A percentile compares a stretch with the other conserved stretches of the same genome.
These are phyloP conservation scores for Laterallus jamaicensis DNA, from an alignment of 2,113 vertebrate genomes.

Conservation along the genomic window DNA sequence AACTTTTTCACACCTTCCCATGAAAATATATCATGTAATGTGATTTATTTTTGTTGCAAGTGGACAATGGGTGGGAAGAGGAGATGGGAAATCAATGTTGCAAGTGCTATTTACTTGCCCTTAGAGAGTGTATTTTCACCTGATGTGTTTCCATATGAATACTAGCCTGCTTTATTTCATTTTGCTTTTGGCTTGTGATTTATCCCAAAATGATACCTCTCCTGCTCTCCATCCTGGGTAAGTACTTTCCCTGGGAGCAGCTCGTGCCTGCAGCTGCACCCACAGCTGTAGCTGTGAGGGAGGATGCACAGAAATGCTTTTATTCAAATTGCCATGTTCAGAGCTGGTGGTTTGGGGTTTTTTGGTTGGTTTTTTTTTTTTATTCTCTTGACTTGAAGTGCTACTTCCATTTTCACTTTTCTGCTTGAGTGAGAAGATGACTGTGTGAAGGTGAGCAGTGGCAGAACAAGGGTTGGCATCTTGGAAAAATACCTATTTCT, in stretches of 20 bases:
- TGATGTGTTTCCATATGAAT: not conserved
- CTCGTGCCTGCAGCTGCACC: not conserved
- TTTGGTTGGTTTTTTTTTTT: not conserved
- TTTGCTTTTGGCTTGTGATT: not conserved
- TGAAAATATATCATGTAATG: not conserved
- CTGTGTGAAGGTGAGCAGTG: not conserved
- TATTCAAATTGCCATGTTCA: not conserved
- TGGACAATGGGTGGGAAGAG: not conserved
- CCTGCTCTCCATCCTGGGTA: not conserved
- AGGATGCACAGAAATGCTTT: slow-evolving; percentile 22
- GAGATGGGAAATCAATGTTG: not conserved
- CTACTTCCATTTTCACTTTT: slow-evolving; percentile 62
- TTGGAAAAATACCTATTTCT: not conserved
- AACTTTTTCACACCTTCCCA: not conserved
- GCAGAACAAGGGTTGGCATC: not conserved
- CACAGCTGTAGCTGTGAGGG: not conserved
- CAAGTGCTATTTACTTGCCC: not conserved
- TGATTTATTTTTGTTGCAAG: not conserved
- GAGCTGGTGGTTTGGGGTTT: not conserved
- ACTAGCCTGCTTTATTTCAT: not conserved
- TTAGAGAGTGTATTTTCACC: not conserved
- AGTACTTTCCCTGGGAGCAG: not conserved
- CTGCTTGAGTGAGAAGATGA: not conserved
- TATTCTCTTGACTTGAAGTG: not conserved
- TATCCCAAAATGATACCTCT: not conserved